Percentiles rank a stretch among this genome's conserved stretches.
phyloP scores from a whole-genome alignment of 2,113 vertebrate species.

The Eretmodus cyanostictus region DNA sequence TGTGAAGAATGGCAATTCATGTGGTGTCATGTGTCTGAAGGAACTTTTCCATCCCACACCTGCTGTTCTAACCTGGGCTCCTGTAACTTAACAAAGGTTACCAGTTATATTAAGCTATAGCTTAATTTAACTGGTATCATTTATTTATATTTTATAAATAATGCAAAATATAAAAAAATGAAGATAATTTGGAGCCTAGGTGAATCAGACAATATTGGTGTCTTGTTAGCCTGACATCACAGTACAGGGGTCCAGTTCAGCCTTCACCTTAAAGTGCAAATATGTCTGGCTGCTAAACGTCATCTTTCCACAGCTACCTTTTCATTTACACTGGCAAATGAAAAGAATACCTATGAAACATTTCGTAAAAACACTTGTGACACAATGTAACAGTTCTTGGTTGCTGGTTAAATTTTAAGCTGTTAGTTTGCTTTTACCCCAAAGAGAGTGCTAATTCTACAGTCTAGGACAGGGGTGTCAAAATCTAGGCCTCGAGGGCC shows the following conservation, averaged over 20 bases:
- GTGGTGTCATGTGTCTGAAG: background rate
- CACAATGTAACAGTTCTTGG: background rate
- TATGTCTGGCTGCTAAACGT: background rate
- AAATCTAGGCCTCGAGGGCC: background rate
- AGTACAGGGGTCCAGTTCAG: background rate
- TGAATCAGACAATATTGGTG: background rate
- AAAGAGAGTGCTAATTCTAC: accelerated
- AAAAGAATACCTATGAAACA: background rate
- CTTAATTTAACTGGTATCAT: background rate
- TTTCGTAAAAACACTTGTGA: accelerated
- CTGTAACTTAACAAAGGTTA: background rate
- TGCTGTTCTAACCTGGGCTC: background rate
- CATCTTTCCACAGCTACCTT: background rate
- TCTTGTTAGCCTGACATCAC: background rate
- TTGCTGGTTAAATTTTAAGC: background rate
- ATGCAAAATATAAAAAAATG: background rate
- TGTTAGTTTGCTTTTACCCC: background rate
- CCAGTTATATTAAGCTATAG: accelerated
- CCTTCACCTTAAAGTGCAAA: background rate
- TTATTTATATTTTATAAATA: background rate
- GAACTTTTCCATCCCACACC: background rate
- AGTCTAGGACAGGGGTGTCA: background rate
- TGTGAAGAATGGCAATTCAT: background rate
- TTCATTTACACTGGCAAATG: background rate
- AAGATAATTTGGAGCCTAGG: background rate